Evolutionary conservation across 2,113 vertebrate genomes (phyloP).

Genomic region (Terrapene triunguis): DNA sequence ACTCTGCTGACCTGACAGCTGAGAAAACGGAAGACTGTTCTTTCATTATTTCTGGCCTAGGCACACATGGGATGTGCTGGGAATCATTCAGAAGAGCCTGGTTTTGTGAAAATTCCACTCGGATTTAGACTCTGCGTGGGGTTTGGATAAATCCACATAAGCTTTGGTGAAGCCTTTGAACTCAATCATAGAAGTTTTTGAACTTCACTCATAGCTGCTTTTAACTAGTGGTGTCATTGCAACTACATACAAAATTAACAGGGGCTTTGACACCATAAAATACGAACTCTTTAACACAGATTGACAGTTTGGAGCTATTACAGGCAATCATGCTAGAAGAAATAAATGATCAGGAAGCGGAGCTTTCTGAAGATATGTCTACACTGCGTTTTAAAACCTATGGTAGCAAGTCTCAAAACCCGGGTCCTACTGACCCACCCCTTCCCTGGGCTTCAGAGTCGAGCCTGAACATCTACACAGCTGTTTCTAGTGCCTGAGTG

Average conservation of each 20-base stretch:
- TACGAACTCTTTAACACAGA: background rate
- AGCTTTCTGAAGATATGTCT: background rate
- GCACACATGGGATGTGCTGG: background rate
- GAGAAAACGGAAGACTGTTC: background rate
- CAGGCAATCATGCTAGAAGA: background rate
- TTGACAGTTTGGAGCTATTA: background rate
- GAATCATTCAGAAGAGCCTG: background rate
- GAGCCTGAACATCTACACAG: background rate
- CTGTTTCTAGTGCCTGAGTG: background rate
- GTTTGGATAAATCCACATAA: background rate
- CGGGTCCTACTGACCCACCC: background rate
- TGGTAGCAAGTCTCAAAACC: background rate
- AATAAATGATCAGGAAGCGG: background rate
- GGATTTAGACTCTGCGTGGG: background rate
- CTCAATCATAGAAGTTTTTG: background rate
- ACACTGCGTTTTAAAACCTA: background rate
- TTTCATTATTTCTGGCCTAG: background rate
- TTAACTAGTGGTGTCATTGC: background rate
- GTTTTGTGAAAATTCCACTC: background rate
- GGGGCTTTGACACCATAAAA: background rate
- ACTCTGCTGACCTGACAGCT: background rate
- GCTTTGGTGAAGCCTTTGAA: background rate
- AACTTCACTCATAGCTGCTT: background rate
- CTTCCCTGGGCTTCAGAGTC: background rate
- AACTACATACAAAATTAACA: background rate